Evolutionary conservation across 1,140 invertebrate species (phyloP).

Genomic region (Sinonovacula constricta): DNA sequence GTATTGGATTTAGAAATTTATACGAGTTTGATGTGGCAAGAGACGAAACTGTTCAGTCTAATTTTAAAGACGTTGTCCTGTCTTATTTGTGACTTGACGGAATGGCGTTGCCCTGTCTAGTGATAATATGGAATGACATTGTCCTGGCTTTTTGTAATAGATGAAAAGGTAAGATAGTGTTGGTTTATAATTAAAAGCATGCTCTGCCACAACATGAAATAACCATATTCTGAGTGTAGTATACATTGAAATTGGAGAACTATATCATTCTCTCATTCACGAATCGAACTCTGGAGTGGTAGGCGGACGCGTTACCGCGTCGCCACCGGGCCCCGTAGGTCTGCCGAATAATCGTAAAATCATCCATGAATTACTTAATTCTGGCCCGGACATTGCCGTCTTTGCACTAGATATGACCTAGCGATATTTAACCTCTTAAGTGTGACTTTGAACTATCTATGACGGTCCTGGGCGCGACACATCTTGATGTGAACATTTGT

Average conservation of each 20-base stretch:
- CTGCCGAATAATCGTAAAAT: no score
- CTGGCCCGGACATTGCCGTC: constrained; percentile 8
- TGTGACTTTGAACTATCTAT: no score
- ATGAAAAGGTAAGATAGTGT: constrained; percentile 15
- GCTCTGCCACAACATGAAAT: constrained; percentile 11
- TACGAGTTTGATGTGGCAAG: constrained; percentile 12
- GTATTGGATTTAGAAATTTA: constrained; percentile 13
- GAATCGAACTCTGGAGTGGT: constrained; percentile 7
- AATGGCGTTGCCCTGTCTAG: constrained; percentile 2
- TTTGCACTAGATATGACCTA: constrained; percentile 11
- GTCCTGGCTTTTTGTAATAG: no score
- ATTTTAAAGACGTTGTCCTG: constrained; percentile 11
- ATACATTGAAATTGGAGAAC: constrained; percentile 29
- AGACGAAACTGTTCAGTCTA: constrained; percentile 16
- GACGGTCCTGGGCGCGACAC: constrained; percentile 16
- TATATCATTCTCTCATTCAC: constrained; percentile 27
- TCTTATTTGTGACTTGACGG: not conserved
- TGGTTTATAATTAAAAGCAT: constrained; percentile 20
- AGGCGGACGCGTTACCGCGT: constrained; percentile 15
- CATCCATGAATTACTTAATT: constrained; percentile 14
- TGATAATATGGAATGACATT: no score
- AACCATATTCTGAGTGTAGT: constrained; percentile 14
- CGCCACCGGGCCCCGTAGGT: constrained; percentile 9
- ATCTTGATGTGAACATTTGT: constrained; percentile 19
- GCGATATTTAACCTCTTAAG: no score